Percentiles rank a stretch among this genome's conserved stretches.
Conservation (phyloP, 2,888 invertebrate genomes). For the Octodonta nipae region DNA sequence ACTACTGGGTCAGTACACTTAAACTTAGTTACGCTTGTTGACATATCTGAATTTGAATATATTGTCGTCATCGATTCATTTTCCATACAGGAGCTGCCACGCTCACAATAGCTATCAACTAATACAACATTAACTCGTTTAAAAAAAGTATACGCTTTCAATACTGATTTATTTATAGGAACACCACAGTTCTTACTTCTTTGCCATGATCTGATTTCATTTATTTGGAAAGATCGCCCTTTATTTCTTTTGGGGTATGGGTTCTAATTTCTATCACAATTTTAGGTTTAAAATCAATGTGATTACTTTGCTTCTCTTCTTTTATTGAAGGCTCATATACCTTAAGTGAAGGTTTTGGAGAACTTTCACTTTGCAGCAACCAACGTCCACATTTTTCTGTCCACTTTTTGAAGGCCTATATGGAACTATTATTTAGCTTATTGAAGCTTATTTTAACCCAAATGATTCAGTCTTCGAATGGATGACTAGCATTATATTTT, state of each 20-base stretch:
- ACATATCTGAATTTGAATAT: constrained; percentile 28
- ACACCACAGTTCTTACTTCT: constrained; percentile 8
- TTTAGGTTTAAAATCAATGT: no score
- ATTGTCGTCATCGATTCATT: no score
- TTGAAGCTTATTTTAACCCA: constrained; percentile 27
- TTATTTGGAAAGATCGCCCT: not conserved
- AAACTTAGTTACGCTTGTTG: constrained; percentile 18
- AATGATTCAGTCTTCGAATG: constrained; percentile 33
- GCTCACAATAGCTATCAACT: no score
- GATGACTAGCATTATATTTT: constrained; percentile 21
- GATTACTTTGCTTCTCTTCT: no score
- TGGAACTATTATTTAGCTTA: constrained; percentile 34
- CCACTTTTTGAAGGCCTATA: constrained; percentile 17
- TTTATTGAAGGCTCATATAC: no score
- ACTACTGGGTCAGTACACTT: constrained; percentile 7
- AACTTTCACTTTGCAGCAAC: constrained; percentile 14
- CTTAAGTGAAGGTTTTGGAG: no score
- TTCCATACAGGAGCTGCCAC: no score
- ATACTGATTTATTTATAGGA: no score
- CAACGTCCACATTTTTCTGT: constrained; percentile 16
- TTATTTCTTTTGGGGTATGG: no score
- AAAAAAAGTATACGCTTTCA: no score
- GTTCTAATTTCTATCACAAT: no score
- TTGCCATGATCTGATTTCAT: not conserved
- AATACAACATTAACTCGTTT: no score